Conservation (phyloP, 2,113 vertebrate genomes). For the Rhodinocichla rosea region DNA sequence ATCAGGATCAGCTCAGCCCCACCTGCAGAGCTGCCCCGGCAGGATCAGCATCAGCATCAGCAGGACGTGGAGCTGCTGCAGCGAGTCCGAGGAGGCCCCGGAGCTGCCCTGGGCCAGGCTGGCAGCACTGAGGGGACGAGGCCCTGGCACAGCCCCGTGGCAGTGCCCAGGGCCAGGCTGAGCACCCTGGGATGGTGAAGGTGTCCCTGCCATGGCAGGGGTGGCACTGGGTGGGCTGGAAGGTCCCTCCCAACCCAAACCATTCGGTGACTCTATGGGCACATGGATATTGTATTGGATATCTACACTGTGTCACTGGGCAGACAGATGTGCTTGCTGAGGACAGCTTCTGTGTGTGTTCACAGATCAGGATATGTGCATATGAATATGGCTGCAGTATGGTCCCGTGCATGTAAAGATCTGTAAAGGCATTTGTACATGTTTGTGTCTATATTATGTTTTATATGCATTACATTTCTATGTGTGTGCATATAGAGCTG, state of each 20-base stretch:
- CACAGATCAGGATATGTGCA: too few relatives aligned
- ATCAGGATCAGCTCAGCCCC: background rate
- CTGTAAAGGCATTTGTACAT: background rate
- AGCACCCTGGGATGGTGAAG: background rate
- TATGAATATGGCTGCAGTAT: rapidly evolving
- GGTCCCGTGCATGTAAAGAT: background rate
- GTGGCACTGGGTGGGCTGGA: background rate
- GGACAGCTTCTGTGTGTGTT: rapidly evolving
- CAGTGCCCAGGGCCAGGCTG: background rate
- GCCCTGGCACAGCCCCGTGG: background rate
- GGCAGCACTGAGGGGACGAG: background rate
- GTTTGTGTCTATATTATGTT: background rate
- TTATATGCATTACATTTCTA: background rate
- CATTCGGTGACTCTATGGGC: rapidly evolving
- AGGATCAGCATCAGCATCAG: background rate
- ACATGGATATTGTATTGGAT: background rate
- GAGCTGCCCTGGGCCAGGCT: background rate
- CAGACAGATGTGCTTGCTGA: rapidly evolving
- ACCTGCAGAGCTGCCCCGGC: background rate
- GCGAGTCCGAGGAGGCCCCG: background rate
- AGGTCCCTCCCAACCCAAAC: background rate
- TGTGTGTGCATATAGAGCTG: background rate
- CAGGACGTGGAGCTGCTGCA: background rate
- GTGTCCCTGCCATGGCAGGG: background rate
- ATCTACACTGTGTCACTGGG: rapidly evolving